phyloP scores from a whole-genome alignment of 2,888 invertebrate species.

The Dione juno region DNA sequence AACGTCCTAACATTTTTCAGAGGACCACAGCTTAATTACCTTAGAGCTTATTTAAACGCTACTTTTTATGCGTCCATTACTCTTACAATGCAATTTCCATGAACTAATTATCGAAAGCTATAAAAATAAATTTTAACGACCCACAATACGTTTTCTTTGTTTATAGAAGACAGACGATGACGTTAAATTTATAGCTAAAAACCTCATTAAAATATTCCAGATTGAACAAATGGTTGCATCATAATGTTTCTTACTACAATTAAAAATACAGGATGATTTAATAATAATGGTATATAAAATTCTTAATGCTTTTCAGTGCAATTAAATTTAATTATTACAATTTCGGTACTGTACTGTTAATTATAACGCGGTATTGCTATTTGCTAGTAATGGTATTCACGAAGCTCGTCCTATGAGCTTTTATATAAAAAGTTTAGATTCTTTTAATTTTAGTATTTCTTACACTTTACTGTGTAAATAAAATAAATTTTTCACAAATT shows the following conservation, averaged over 20 bases:
- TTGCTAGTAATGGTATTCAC: slow-evolving; percentile 9
- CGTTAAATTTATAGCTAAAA: not conserved
- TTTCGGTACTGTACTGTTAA: slow-evolving; percentile 15
- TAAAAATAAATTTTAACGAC: slow-evolving; percentile 47
- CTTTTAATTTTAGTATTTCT: not conserved
- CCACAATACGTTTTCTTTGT: slow-evolving; percentile 36
- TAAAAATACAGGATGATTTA: slow-evolving; percentile 5
- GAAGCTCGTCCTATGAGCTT: not conserved
- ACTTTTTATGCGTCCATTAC: slow-evolving; percentile 55
- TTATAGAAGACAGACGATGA: slow-evolving; percentile 19
- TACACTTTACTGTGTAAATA: not conserved
- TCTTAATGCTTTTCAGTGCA: slow-evolving; percentile 17
- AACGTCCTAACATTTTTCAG: slow-evolving; percentile 40
- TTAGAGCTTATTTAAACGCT: slow-evolving; percentile 55
- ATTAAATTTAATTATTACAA: slow-evolving; percentile 27
- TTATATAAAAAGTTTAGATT: not conserved
- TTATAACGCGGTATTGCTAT: not conserved
- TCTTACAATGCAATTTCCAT: slow-evolving; percentile 59
- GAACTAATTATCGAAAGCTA: slow-evolving; percentile 63
- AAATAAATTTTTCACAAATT: not conserved
- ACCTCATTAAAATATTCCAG: slow-evolving; percentile 17
- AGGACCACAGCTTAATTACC: slow-evolving; percentile 54
- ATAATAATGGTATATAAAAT: slow-evolving; percentile 6
- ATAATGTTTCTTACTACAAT: slow-evolving; percentile 16
- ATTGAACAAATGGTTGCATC: slow-evolving; percentile 17